Base-by-base conservation (phyloP, 2,797 vertebrate species). In the Orientallactaga sibirica region DNA sequence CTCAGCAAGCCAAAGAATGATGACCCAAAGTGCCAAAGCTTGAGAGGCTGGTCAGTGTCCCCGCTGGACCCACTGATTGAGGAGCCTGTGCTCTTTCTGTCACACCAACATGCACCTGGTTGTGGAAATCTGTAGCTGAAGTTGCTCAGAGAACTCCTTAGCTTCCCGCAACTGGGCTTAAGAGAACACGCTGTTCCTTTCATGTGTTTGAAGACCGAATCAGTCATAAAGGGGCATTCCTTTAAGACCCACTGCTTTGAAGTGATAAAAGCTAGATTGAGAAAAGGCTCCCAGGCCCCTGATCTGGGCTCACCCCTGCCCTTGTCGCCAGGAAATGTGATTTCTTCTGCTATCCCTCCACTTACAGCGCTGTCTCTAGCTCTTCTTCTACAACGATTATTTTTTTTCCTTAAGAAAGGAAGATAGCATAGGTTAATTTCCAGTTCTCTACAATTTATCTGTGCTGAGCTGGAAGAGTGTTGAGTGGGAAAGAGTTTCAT, bases 401-500 rank as follows among this genome's bases (percentile, higher is more conserved):
- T 93, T 33, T 88, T 48, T 91, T 74, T 92, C 76, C 83, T 97
- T 96, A 96, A 96, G 95, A 97, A 94, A 94, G 94, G 0, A 96
- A 96, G 96, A 96, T 97, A 98, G 96, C 97, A 96, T 97, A 95
- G 97, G 98, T 98, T 98, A 98, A 98, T 98, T 98, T 97, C 96
- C 94, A 97, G 96, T 98, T 98, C 98, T 98, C 97, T 96, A 97
- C 98, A 95, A 98, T 98, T 98, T 98, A 98, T 98, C 98, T 98
- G 97, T 96, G 71, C 97, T 95, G 96, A 98, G 96, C 93, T 97
- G 97, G 97, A 97, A 96, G 97, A 98, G 98, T 99, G 98, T 98
- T 98, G 98, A 99, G 98, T 98, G 98, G 98, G 98, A 98, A 98
- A 98, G 98, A 97, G 98, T 98, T 98, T 98, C 98, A 98, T 98